Evolutionary conservation across 2,797 vertebrate species (phyloP).

Genomic region (Micromesistius poutassou): DNA sequence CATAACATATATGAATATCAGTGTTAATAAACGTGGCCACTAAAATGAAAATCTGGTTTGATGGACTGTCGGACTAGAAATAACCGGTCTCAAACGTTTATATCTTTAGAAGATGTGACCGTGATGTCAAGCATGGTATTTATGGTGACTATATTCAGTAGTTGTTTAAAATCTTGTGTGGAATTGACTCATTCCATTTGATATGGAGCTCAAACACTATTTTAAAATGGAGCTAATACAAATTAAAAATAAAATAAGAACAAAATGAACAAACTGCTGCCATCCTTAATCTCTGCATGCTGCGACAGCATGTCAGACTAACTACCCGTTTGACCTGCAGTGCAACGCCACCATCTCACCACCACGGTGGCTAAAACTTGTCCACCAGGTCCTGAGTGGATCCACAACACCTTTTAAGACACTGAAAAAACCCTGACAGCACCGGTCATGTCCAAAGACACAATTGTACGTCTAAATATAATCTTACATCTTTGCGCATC

Average conservation of each 20-base stretch:
- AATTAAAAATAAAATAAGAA: not conserved
- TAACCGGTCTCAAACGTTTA: not conserved
- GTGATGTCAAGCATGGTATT: too few species aligned
- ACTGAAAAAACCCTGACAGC: not conserved
- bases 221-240: not conserved
- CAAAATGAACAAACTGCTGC: conserved; percentile 27
- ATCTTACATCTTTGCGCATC: not conserved
- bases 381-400: not conserved
- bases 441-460: not conserved
- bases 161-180: too few species aligned
- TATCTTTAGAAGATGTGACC: too few species aligned
- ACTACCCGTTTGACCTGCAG: not conserved
- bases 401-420: not conserved
- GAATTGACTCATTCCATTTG: not conserved
- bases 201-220: not conserved
- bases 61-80: not conserved
- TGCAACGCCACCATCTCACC: conserved; percentile 28
- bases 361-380: conserved; percentile 30
- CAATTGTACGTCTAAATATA: not conserved
- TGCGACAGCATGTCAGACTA: not conserved
- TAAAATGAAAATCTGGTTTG: not conserved
- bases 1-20: conserved; percentile 17
- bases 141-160: too few species aligned
- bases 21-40: too few species aligned
- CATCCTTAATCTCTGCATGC: not conserved